phyloP scores from a whole-genome alignment of 35 echinoderm and acorn worm species.

The Anneissia japonica region DNA sequence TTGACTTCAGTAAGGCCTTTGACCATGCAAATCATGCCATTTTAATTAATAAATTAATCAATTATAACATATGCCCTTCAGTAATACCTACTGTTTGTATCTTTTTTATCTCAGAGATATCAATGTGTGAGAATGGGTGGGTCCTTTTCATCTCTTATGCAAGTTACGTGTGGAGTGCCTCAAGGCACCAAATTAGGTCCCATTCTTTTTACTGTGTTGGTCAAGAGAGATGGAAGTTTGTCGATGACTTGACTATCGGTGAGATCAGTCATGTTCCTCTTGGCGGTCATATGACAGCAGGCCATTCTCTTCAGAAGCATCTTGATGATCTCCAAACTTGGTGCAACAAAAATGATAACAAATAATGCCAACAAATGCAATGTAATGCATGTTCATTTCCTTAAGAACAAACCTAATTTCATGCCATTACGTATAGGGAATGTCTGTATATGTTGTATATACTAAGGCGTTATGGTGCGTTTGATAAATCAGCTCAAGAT shows the following conservation, averaged over 20 bases:
- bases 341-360: slow-evolving; percentile 7
- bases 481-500: too few species aligned
- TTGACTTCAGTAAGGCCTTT: slow-evolving; percentile 33
- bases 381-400: not conserved
- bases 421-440: not conserved
- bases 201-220: not conserved
- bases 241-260: not conserved
- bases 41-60: too few species aligned
- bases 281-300: too few species aligned
- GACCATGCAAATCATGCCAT: slow-evolving; percentile 24
- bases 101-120: slow-evolving; percentile 5
- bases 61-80: not conserved
- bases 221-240: slow-evolving; percentile 20
- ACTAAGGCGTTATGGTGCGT: not conserved
- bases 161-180: slow-evolving; percentile 17
- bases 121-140: not conserved
- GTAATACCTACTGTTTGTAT: slow-evolving; percentile 26
- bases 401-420: not conserved
- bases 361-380: not conserved
- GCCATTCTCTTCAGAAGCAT: not conserved
- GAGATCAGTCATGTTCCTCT: not conserved
- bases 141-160: not conserved
- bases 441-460: not conserved
- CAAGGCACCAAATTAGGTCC: not conserved
- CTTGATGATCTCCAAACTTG: not conserved